Percentiles rank a stretch among this genome's conserved stretches.
Conservation (phyloP, 1,140 invertebrate genomes). For the Cherax quadricarinatus region DNA sequence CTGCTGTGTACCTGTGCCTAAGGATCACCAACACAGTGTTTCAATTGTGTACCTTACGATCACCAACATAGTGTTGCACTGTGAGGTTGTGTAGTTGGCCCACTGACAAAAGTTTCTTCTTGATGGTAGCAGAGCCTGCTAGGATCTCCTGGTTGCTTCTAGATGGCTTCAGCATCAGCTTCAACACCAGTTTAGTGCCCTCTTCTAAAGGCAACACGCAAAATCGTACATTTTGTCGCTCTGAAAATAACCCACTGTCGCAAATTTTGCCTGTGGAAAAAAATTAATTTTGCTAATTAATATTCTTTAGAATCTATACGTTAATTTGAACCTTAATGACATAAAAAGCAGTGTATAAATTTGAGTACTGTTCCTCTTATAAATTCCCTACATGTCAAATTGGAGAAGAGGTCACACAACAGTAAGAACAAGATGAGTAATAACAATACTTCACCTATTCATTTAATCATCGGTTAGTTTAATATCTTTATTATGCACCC, state of each 20-base stretch:
- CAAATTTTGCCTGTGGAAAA: neutral
- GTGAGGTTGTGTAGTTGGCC: neutral
- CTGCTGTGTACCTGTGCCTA: too few species aligned
- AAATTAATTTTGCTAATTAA: neutral
- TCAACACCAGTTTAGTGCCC: neutral
- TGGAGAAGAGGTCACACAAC: too few species aligned
- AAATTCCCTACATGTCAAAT: too few species aligned
- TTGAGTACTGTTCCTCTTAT: neutral
- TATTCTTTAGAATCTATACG: neutral
- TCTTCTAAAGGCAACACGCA: neutral
- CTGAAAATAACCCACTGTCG: neutral
- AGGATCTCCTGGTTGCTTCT: neutral
- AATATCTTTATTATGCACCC: too few species aligned
- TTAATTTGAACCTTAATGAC: neutral
- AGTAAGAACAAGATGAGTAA: too few species aligned
- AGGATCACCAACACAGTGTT: too few species aligned
- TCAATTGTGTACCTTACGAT: neutral
- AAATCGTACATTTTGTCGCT: neutral
- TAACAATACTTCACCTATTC: too few species aligned
- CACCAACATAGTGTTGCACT: neutral
- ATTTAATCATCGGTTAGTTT: too few species aligned
- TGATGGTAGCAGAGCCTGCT: neutral
- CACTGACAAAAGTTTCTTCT: neutral
- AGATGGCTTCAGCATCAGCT: neutral
- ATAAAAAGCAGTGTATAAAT: neutral